phyloP scores from a whole-genome alignment of 1,140 invertebrate genomes.

The Phthorimaea operculella region DNA sequence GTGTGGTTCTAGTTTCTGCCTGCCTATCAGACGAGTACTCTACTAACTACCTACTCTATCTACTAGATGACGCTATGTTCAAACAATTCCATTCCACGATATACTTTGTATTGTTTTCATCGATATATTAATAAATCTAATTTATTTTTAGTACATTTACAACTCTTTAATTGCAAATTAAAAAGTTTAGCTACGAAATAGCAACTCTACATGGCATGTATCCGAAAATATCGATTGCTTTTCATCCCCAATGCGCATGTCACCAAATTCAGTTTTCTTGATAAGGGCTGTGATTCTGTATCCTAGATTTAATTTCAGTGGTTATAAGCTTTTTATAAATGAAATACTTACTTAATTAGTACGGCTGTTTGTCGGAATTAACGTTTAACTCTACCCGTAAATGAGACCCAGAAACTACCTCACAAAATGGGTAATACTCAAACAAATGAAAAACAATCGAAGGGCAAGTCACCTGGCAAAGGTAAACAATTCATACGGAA shows the following conservation, averaged over 20 bases:
- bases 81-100: too few species aligned
- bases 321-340: neutral
- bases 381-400: neutral
- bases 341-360: too few species aligned
- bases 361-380: neutral
- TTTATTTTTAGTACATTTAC: too few species aligned
- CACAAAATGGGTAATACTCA: conserved; percentile 59
- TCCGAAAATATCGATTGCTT: neutral
- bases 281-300: conserved; percentile 1
- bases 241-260: neutral
- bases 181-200: too few species aligned
- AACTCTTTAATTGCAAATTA: too few species aligned
- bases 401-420: neutral
- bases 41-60: too few species aligned
- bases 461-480: conserved; percentile 61
- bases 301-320: neutral
- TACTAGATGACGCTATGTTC: too few species aligned
- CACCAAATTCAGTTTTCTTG: neutral
- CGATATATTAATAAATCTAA: too few species aligned
- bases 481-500: conserved; percentile 64
- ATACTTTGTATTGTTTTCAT: too few species aligned
- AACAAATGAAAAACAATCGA: conserved; percentile 56
- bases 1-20: too few species aligned
- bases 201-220: neutral
- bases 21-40: too few species aligned